Evolutionary conservation across 2,797 vertebrate species (phyloP), one percentile per base, ranked within the genome.

Genomic region (Peromyscus attwateri): DNA sequence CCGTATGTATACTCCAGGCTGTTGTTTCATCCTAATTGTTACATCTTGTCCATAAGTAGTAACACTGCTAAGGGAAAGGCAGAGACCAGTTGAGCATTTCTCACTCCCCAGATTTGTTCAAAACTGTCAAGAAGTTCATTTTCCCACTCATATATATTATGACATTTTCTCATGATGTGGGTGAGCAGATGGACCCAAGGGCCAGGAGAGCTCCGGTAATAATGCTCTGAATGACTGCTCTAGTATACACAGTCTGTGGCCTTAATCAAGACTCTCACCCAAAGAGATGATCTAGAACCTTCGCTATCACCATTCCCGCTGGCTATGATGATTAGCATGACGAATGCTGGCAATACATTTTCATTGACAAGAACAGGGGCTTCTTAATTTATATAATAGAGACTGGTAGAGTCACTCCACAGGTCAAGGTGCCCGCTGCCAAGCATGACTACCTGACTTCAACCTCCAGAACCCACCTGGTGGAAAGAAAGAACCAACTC

Each of bases 261-360:
- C 37, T 89, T 96, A 64, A 83, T 93, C 46, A 89, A 92, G 43
- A 91, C 11, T 95, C 57, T 95, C 64, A 91, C n/a, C 52, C 76
- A 89, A 52, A 89, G n/a, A 94, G 46, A 94, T 55, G 16, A 60
- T 13, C 71, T n/a, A 62, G 52, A 43, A 17, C 31, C 75, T 76
- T 95, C 92, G 43, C 60, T 88, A 68, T 89, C 23, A 89, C 80
- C 76, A 85, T 73, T 95, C 93, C 79, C 31, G 85, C 46, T 81
- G 37, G 43, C n/a, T 89, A 46, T 60, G 2, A 62, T 71, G 87
- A 85, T 91, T 76, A 88, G 29, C 57, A 88, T n/a, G 91, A 66
- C 55, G 95, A 93, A 37, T 89, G 43, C 80, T 91, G 87, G 60
- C 79, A 94, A 85, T 85, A 81, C 80, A 57, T 76, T 57, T 85